These are phyloP conservation scores for Tachypleus tridentatus DNA, from an alignment of 1,140 invertebrate species.

Conservation along the genomic window DNA sequence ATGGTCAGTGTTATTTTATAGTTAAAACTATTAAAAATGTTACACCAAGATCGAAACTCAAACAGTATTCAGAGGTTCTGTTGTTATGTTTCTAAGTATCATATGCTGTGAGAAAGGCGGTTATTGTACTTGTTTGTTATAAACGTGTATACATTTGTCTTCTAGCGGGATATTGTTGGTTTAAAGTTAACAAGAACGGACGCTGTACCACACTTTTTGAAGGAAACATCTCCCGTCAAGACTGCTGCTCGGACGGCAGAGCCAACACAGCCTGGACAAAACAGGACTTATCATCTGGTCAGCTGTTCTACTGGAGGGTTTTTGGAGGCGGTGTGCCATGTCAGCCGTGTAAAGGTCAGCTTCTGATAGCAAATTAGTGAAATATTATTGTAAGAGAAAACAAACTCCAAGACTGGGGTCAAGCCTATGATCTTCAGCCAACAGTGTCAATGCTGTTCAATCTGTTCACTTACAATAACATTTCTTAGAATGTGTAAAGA, in stretches of 20 bases:
- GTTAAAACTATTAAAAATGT: too few species aligned
- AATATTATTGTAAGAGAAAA: constrained; percentile 6
- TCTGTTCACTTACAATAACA: too few species aligned
- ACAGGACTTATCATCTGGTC: constrained; percentile 50
- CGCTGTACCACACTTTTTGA: constrained; percentile 55
- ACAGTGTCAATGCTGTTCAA: too few species aligned
- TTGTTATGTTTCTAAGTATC: too few species aligned
- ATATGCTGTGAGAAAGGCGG: too few species aligned
- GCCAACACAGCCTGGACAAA: constrained; percentile 54
- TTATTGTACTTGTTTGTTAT: too few species aligned
- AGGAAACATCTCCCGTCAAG: constrained; percentile 48
- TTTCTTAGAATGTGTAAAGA: constrained; percentile 40
- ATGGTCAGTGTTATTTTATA: too few species aligned
- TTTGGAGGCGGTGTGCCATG: constrained; percentile 58
- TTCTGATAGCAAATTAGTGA: neutral
- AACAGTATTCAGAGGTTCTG: too few species aligned
- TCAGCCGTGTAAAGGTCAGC: constrained; percentile 53
- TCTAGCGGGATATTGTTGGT: constrained; percentile 63
- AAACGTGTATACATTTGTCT: constrained; percentile 3
- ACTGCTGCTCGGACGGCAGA: constrained; percentile 46
- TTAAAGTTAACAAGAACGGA: constrained; percentile 48
- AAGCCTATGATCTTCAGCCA: too few species aligned
- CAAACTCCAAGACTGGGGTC: too few species aligned
- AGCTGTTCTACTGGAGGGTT: constrained; percentile 57
- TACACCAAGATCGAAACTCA: too few species aligned